Conservation (phyloP, 2,113 vertebrate species). For the Paedocypris sp. region DNA sequence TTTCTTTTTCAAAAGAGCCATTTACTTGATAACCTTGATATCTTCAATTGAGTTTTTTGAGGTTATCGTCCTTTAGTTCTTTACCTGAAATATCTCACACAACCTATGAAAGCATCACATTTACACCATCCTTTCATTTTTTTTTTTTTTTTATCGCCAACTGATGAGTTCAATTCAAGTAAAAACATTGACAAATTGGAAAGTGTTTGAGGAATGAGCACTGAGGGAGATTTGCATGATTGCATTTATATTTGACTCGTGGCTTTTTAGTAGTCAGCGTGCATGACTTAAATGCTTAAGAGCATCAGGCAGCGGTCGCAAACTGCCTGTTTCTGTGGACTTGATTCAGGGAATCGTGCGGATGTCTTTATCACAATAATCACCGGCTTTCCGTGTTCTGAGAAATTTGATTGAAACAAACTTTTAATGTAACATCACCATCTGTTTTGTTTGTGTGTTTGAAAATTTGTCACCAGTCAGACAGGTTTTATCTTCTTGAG, state of each 20-base stretch:
- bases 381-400: not conserved
- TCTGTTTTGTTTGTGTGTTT: no score
- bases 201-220: constrained; percentile 42
- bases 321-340: not conserved
- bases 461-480: not conserved
- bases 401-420: not conserved
- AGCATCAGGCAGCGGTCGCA: constrained; percentile 40
- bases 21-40: not conserved
- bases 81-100: not conserved
- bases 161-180: constrained; percentile 22
- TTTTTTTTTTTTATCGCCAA: constrained; percentile 10
- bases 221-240: constrained; percentile 60
- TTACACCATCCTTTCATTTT: not conserved
- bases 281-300: constrained; percentile 44
- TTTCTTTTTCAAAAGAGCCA: not conserved
- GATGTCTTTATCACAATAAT: not conserved
- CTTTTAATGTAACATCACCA: no score
- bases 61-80: not conserved
- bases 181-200: constrained; percentile 51
- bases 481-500: no score
- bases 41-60: not conserved
- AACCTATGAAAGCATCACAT: constrained; percentile 11
- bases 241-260: constrained; percentile 56
- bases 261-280: constrained; percentile 52
- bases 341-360: not conserved